Base-by-base conservation (phyloP, 2,113 vertebrate species). In the Oncorhynchus gorbuscha region DNA sequence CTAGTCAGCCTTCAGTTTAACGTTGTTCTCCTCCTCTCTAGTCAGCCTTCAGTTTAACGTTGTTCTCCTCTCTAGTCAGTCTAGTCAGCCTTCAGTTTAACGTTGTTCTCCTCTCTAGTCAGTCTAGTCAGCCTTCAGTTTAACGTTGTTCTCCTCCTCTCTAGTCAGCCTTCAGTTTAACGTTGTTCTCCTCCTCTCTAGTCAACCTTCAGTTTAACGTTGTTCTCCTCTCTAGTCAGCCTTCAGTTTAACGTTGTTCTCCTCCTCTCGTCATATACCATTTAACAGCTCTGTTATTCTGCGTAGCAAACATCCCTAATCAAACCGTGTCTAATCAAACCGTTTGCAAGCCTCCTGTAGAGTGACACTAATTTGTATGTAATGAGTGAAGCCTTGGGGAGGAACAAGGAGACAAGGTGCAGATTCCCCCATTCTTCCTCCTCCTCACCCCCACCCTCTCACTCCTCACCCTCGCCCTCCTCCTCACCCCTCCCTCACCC, bases 291-390 rank as follows among this genome's bases (percentile, higher is more conserved):
- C 24, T 64, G 61, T 24, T 24, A n/a, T 64, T 7, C 61, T 24
- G 22, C 7, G 0, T 3, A 16, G 8, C 32, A 28, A 28, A 28
- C 28, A 28, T 28, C 28, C 28, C 28, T n/a, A n/a, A n/a, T n/a
- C n/a, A n/a, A n/a, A n/a, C n/a, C n/a, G n/a, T n/a, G 51, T 62
- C 55, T 24, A 16, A 55, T 55, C 24, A 28, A 30, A 69, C 32
- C 6, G 32, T 35, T 5, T 69, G 32, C 13, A 20, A 78, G 22
- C 3, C 76, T 11, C 13, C 39, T 72, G 13, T 65, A 61, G 32
- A 72, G 49, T 72, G 59, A 48, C 14, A 8, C 48, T 68, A 55
- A 76, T 73, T 45, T 81, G 67, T 22, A 77, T 78, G 72, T 45
- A 70, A 58, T 69, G 62, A 80, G 73, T 71, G 35, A 49, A 68